phyloP scores from a whole-genome alignment of 2,797 vertebrate species.

The Fratercula arctica region DNA sequence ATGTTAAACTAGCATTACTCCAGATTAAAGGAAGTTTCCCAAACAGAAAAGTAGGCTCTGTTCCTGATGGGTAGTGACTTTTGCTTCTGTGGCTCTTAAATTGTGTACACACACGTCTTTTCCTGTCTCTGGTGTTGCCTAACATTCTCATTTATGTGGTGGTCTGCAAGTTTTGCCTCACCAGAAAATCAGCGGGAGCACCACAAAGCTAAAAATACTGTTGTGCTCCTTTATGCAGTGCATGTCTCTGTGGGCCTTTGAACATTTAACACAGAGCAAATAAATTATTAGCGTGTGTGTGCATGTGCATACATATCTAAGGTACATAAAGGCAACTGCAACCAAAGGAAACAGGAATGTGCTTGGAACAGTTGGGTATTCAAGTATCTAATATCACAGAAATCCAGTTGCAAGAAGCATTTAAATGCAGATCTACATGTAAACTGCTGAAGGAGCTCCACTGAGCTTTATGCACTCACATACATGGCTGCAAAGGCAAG shows the following conservation, averaged over 20 bases:
- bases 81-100: not conserved
- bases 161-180: constrained; percentile 15
- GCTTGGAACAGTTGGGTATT: not conserved
- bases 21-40: not conserved
- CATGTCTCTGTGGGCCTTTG: constrained; percentile 29
- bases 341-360: constrained; percentile 16
- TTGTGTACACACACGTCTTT: not conserved
- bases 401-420: constrained; percentile 3
- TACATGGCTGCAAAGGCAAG: not conserved
- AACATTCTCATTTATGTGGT: not conserved
- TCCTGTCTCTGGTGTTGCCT: not conserved
- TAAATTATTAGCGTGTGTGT: constrained; percentile 28
- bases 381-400: not conserved
- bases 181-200: constrained; percentile 36
- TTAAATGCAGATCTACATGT: not conserved
- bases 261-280: constrained; percentile 63
- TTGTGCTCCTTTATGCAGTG: constrained; percentile 20
- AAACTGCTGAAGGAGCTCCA: not conserved
- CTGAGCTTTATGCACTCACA: not conserved
- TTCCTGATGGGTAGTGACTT: not conserved
- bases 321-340: constrained; percentile 1
- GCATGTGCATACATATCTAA: constrained; percentile 30
- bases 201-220: not conserved
- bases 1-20: not conserved
- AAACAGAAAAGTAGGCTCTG: not conserved